Percentiles rank a stretch among this genome's conserved stretches.
These are phyloP conservation scores for Mesembrinibis cayennensis DNA, from an alignment of 2,113 vertebrate species.

Conservation along the genomic window DNA sequence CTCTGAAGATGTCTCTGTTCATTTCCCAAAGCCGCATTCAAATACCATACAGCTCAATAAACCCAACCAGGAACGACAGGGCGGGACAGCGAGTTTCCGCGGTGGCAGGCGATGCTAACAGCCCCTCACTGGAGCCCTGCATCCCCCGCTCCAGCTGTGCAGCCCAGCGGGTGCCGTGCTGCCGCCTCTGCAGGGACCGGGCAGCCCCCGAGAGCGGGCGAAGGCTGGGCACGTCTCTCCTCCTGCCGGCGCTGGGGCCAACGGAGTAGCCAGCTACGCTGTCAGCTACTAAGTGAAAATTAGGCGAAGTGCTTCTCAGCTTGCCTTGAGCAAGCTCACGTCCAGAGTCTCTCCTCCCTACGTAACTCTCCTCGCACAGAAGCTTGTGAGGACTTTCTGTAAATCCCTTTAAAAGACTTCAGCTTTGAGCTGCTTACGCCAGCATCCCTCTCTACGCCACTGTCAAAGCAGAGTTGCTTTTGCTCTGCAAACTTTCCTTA, in stretches of 20 bases:
- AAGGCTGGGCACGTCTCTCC: not conserved
- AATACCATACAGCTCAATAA: not conserved
- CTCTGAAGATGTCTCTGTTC: too few species aligned
- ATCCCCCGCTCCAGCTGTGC: not conserved
- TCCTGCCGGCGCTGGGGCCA: fast-evolving
- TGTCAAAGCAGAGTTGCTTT: not conserved
- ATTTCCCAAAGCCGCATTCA: not conserved
- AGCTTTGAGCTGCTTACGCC: not conserved
- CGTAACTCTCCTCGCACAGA: not conserved
- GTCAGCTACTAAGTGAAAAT: not conserved
- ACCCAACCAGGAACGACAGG: not conserved
- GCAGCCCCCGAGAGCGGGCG: fast-evolving
- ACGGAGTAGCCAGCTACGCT: not conserved
- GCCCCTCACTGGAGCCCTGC: not conserved
- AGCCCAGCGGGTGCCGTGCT: fast-evolving
- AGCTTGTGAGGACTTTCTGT: not conserved
- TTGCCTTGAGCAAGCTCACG: not conserved
- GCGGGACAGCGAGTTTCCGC: not conserved
- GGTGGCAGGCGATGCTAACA: fast-evolving
- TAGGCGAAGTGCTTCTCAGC: too few species aligned
- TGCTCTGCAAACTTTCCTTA: not conserved
- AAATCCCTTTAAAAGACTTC: not conserved
- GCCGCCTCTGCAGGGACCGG: not conserved
- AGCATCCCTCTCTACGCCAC: not conserved
- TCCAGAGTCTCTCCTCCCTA: not conserved